Base-by-base conservation (phyloP, 30 jellyfish, hydroid and myxozoan genomes). In the Cassiopea xamachana region DNA sequence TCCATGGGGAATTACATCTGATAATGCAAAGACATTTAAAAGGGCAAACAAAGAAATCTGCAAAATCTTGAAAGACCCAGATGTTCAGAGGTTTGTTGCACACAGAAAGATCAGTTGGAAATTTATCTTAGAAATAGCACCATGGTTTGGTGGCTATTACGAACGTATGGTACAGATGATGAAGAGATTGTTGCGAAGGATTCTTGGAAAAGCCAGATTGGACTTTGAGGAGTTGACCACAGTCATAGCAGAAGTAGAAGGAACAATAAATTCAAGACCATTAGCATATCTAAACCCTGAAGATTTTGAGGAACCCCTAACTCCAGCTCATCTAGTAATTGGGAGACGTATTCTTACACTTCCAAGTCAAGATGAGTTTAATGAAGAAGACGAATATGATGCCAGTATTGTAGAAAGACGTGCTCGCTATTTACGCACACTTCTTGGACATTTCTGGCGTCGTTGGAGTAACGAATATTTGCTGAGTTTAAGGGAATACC, bases 11-110 rank as follows among this genome's bases (percentile, higher is more conserved):
- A 86, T 74, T 43, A 44, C 58, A 4, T 48, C 93, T 17, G 93
- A 86, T 68, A 86, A 86, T 75, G 93, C 93, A 0, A 86, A 86
- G 73, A 86, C 93, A 46, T 87, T 87, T 59, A 86, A 86, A 55
- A 81, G 82, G 7, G 81, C 93, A 1, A 12, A 18, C 7, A 74
- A 86, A 49, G 50, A 58, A 7, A 1, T 86, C 1, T 10, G 50
- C 5, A 59, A 61, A 19, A 7, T 86, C 44, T 51, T 39, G 2
- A 46, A 86, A 58, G 81, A 64, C 5, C 27, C 27, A 49, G 43
- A 27, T n/a, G 71, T 87, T 55, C 59, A 67, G 43, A 69, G 46
- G 14, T 87, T 58, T 55, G 8, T 74, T 5, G 49, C 69, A 71
- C 10, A 39, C 16, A 87, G 62, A 4, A 12, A 48, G n/a, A 75